These are phyloP conservation scores for Schrankia costaestrigalis DNA, from an alignment of 2,888 invertebrate species.

Conservation along the genomic window DNA sequence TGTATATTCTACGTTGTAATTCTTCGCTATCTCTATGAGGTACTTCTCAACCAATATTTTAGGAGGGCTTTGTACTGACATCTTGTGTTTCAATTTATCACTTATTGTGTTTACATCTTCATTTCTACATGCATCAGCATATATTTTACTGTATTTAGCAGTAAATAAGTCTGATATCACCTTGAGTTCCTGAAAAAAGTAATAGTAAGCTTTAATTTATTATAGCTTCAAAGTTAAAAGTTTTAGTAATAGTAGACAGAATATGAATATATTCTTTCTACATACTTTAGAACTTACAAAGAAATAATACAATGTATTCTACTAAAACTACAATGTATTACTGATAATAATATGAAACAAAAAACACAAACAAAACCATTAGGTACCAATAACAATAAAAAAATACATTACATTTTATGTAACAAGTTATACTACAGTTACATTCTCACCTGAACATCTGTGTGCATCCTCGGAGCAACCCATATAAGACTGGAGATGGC, in stretches of 20 bases:
- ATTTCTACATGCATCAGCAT: constrained; percentile 92
- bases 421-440: too few species aligned
- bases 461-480: constrained; percentile 96
- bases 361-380: too few species aligned
- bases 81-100: constrained; percentile 95
- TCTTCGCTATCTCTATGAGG: constrained; percentile 97
- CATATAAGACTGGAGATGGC: constrained; percentile 98
- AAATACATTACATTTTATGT: too few species aligned
- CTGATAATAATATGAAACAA: too few species aligned
- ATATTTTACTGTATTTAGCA: constrained; percentile 96
- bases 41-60: constrained; percentile 96
- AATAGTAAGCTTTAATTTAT: too few species aligned
- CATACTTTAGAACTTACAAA: too few species aligned
- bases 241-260: too few species aligned
- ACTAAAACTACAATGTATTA: too few species aligned
- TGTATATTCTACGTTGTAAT: constrained; percentile 95
- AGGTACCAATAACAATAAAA: too few species aligned
- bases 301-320: too few species aligned
- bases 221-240: too few species aligned
- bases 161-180: constrained; percentile 93
- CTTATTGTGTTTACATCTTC: constrained; percentile 91
- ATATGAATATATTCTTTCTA: too few species aligned
- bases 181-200: constrained; percentile 82
- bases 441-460: constrained; percentile 91
- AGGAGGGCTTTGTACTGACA: constrained; percentile 96